Evolutionary conservation across 2,113 vertebrate species (phyloP).

Genomic region (Passer domesticus): DNA sequence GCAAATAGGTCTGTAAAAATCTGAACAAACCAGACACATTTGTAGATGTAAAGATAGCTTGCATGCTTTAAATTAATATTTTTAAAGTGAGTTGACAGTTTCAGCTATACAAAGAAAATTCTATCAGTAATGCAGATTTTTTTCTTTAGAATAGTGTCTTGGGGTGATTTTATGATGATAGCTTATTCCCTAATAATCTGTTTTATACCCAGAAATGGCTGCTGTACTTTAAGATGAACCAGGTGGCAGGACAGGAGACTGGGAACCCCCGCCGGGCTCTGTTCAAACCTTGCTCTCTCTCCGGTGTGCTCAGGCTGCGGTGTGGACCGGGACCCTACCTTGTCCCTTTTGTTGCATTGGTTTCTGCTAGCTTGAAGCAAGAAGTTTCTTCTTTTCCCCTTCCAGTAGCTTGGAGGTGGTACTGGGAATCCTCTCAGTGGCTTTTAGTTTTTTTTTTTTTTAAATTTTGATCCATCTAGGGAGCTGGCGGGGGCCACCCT

Average conservation of each 20-base stretch:
- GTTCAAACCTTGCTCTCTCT: not conserved
- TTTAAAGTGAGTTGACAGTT: not conserved
- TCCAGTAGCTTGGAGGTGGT: rapidly evolving
- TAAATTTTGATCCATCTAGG: not conserved
- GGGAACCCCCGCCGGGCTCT: rapidly evolving
- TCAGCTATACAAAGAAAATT: not conserved
- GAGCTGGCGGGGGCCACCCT: rapidly evolving
- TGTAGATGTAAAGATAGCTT: not conserved
- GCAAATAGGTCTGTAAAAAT: not conserved
- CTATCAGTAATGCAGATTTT: not conserved
- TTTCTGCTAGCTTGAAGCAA: not conserved
- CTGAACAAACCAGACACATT: not conserved
- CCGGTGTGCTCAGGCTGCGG: not conserved
- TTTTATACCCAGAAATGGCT: not conserved
- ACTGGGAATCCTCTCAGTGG: not conserved
- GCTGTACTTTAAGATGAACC: not conserved
- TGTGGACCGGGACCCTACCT: rapidly evolving
- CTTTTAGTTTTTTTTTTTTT: not conserved
- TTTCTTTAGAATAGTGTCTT: not conserved
- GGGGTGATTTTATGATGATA: not conserved
- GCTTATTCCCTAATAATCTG: not conserved
- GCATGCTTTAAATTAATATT: not conserved
- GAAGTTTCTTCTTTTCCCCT: not conserved
- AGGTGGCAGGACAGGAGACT: not conserved
- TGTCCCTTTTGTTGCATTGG: not conserved